Evolutionary conservation across 2,888 invertebrate genomes (phyloP).

Genomic region (Nomada goodeniana): DNA sequence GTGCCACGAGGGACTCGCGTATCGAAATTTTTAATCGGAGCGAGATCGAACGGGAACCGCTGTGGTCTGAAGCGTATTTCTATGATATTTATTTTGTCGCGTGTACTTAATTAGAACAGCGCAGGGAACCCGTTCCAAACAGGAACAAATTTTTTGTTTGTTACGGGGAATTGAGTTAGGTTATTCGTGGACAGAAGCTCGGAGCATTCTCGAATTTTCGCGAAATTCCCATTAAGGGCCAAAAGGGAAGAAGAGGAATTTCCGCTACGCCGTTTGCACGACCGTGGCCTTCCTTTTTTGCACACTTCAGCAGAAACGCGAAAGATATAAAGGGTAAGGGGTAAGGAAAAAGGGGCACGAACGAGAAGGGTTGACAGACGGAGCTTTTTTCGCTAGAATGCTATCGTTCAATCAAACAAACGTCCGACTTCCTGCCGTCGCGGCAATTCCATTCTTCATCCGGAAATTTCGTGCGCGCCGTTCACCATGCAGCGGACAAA

Average conservation of each 20-base stretch:
- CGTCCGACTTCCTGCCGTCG: slow-evolving; percentile 48
- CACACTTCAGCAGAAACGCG: neutral
- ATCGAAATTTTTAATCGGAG: too few species aligned
- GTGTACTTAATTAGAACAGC: too few species aligned
- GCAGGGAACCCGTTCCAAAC: too few species aligned
- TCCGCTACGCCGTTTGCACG: slow-evolving; percentile 8
- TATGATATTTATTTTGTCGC: too few species aligned
- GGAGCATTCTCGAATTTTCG: neutral
- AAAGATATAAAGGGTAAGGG: neutral
- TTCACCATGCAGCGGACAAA: neutral
- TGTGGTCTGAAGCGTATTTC: too few species aligned
- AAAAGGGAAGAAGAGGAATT: neutral
- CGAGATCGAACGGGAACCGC: too few species aligned
- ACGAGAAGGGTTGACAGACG: slow-evolving; percentile 37
- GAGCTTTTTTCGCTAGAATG: slow-evolving; percentile 28
- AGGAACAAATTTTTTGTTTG: too few species aligned
- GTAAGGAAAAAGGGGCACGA: slow-evolving; percentile 7
- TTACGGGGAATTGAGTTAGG: too few species aligned
- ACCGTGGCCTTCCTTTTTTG: too few species aligned
- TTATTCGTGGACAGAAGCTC: neutral
- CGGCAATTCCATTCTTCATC: slow-evolving; percentile 34
- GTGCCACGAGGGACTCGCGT: too few species aligned
- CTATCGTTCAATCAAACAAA: slow-evolving; percentile 56
- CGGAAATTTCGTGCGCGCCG: slow-evolving; percentile 18
- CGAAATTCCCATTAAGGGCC: neutral